Base-by-base conservation (phyloP, 1,140 invertebrate genomes). In the Zaprionus vittiger region DNA sequence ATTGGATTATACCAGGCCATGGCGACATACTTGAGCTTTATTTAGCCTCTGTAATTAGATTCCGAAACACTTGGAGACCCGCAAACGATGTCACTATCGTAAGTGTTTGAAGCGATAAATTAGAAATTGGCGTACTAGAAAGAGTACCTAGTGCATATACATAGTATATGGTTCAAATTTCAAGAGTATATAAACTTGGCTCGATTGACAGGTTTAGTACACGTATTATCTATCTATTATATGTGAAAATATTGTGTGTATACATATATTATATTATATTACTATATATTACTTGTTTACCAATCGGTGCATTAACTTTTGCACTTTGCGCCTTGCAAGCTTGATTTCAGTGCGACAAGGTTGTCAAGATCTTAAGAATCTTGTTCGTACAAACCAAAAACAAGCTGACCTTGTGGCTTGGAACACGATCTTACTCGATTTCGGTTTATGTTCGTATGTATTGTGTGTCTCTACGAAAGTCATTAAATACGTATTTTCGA, bases 281-380 rank as follows among this genome's bases (percentile, higher is more conserved):
- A 11, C 20, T 31, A 12, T 55, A n/a, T 57, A n/a, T 57, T 17
- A 11, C 20, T 31, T 65, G 64, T 66, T 26, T 15, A 4, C 64
- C 52, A 54, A 55, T 65, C 63, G 37, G 22, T 31, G 49, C 34
- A 38, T 66, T 37, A 74, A 54, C 52, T 74, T 56, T 56, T 70
- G 66, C 72, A 74, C 66, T 62, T 74, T 74, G 44, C 31, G 37
- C 49, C 47, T 44, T 49, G 20, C 20, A n/a, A 22, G 26, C n/a
- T 11, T 1, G 64, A 54, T 63, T 47, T 20, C 12, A 57, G 24
- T 56, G 15, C 14, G 14, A 71, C 77, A 89, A 87, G 83, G 83
- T 70, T 70, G 61, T 17, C 84, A 37, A 59, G 56, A 74, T 79
- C 71, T 89, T 81, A 87, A 87, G 83, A 87, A 87, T 87, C 70